Percentiles rank a stretch among this genome's conserved stretches.
phyloP scores from a whole-genome alignment of 1,140 invertebrate species.

The Meloidogyne chitwoodi region DNA sequence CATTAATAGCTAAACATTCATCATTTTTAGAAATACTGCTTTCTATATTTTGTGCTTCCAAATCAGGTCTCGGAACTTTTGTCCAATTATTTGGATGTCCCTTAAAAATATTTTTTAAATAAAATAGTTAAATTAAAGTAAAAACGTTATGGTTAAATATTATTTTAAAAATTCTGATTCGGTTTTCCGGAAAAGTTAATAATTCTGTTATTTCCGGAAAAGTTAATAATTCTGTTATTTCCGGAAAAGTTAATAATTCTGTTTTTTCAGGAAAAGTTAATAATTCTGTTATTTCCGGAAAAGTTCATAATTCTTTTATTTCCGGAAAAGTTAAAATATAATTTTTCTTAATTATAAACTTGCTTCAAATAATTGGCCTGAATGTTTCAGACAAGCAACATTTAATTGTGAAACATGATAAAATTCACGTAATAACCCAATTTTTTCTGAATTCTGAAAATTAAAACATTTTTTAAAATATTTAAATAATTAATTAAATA shows the following conservation, averaged over 20 bases:
- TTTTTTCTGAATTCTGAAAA: slow-evolving; percentile 15
- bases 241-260: not conserved
- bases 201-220: not conserved
- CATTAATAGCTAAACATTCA: slow-evolving; percentile 41
- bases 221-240: not conserved
- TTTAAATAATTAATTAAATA: not conserved
- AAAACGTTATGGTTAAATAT: no score
- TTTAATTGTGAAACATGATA: slow-evolving; percentile 40
- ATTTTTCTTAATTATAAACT: slow-evolving; percentile 4
- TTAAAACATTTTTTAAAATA: not conserved
- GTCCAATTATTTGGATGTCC: slow-evolving; percentile 25
- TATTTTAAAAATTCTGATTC: not conserved
- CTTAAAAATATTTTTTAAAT: not conserved
- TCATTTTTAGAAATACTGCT: not conserved
- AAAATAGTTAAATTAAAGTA: not conserved
- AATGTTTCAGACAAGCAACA: slow-evolving; percentile 35
- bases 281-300: not conserved
- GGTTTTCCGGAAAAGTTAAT: not conserved
- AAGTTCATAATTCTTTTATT: not conserved
- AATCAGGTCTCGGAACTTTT: slow-evolving; percentile 17
- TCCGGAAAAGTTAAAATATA: slow-evolving; percentile 15
- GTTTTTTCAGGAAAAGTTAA: not conserved
- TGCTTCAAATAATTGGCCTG: slow-evolving; percentile 30
- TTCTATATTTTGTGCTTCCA: slow-evolving; percentile 9
- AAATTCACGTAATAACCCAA: slow-evolving; percentile 27